Conservation (phyloP, 1,140 invertebrate species). For the Euura lappo region DNA sequence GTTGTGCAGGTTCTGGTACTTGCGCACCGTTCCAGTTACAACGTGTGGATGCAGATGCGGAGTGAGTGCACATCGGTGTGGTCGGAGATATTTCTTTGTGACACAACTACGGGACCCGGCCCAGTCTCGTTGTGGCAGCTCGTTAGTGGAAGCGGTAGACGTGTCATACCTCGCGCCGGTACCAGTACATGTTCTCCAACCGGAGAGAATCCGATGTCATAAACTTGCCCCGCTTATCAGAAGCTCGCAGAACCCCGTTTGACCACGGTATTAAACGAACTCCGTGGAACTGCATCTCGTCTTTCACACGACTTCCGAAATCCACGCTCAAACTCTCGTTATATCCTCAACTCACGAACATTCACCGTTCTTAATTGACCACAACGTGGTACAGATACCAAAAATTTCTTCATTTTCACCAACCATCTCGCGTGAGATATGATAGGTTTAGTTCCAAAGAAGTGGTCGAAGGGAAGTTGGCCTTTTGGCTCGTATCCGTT, state of each 20-base stretch:
- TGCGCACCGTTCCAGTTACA: too few relatives aligned
- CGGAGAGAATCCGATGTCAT: constrained; percentile 36
- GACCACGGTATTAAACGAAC: not conserved
- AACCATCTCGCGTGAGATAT: too few relatives aligned
- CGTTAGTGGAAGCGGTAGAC: constrained; percentile 37
- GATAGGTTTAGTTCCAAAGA: not conserved
- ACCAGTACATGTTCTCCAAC: constrained; percentile 23
- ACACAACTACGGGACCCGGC: constrained; percentile 23
- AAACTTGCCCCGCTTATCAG: constrained; percentile 32
- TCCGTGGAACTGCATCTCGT: not conserved
- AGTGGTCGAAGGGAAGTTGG: not conserved
- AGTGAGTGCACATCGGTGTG: constrained; percentile 19
- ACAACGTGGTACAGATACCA: too few relatives aligned
- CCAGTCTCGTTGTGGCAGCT: constrained; percentile 26
- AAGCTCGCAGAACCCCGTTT: constrained; percentile 14
- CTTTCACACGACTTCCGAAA: constrained; percentile 1
- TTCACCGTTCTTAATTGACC: too few relatives aligned
- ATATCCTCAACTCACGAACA: too few relatives aligned
- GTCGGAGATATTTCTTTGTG: constrained; percentile 42
- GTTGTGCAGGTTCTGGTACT: not conserved
- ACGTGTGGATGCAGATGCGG: constrained; percentile 32
- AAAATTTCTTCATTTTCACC: too few relatives aligned
- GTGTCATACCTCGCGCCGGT: constrained; percentile 28
- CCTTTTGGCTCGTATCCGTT: not conserved
- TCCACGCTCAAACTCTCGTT: not conserved